A percentile compares a stretch with the other conserved stretches of the same genome.
phyloP scores from a whole-genome alignment of 2,113 vertebrate genomes.

The Nicator chloris region DNA sequence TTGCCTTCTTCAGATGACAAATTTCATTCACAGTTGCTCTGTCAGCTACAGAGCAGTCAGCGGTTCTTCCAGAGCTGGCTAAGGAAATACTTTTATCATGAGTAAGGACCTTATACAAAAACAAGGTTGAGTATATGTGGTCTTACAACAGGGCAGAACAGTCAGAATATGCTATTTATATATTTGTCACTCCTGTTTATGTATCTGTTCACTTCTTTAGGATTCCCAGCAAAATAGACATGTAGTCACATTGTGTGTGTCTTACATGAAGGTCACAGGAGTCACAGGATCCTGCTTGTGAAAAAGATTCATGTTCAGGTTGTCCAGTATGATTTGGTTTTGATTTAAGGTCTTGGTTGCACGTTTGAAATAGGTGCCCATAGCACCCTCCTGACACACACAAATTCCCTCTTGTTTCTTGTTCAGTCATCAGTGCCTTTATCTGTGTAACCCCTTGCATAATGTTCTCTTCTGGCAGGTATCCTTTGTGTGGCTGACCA shows the following conservation, averaged over 20 bases:
- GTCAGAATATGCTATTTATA: background rate
- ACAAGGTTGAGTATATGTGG: background rate
- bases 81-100: background rate
- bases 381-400: background rate
- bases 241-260: fast-evolving
- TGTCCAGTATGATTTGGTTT: background rate
- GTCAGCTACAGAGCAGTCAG: background rate
- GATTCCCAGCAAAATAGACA: background rate
- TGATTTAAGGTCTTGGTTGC: background rate
- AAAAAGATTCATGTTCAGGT: background rate
- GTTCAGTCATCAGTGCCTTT: background rate
- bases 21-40: background rate
- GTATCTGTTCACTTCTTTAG: background rate
- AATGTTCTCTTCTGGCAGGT: conserved; percentile 55
- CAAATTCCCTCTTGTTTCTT: background rate
- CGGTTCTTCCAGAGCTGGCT: background rate
- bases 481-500: conserved; percentile 90
- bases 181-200: background rate
- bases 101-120: background rate
- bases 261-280: background rate
- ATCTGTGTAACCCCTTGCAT: background rate
- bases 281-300: background rate
- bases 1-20: background rate
- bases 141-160: background rate
- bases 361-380: background rate